Percentiles rank a stretch among this genome's conserved stretches.
phyloP scores from a whole-genome alignment of 2,797 vertebrate genomes.

The Urocyon cinereoargenteus region DNA sequence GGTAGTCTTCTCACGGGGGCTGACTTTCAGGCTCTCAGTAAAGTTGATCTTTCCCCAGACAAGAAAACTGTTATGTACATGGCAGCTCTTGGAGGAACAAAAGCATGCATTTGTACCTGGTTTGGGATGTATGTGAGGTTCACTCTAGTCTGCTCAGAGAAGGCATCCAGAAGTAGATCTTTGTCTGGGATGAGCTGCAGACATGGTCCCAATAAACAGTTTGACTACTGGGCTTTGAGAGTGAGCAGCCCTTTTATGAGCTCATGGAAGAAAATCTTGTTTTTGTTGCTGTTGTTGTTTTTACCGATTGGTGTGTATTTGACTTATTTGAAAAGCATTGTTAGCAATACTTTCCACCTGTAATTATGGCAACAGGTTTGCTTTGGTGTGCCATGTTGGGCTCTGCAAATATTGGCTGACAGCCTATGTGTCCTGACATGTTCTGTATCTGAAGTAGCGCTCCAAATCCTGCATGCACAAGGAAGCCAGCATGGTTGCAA shows the following conservation, averaged over 20 bases:
- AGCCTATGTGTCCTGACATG: constrained; percentile 78
- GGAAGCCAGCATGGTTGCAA: accelerated
- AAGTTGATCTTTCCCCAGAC: not conserved
- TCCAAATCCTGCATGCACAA: not conserved
- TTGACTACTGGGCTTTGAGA: accelerated
- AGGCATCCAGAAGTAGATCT: constrained; percentile 37
- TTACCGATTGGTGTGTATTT: accelerated
- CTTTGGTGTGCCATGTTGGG: not conserved
- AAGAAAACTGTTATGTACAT: not conserved
- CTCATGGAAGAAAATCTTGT: accelerated
- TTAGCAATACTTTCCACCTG: constrained; percentile 71
- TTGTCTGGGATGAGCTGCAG: not conserved
- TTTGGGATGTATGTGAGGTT: not conserved
- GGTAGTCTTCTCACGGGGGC: too few relatives aligned
- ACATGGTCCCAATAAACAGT: not conserved
- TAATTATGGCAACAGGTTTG: not conserved
- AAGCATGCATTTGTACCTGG: not conserved
- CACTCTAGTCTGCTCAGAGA: constrained; percentile 35
- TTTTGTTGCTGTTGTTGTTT: not conserved
- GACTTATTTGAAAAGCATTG: constrained; percentile 46
- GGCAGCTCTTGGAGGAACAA: not conserved
- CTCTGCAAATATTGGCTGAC: constrained; percentile 58
- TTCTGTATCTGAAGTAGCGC: accelerated
- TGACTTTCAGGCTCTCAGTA: not conserved
- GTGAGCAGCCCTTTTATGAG: accelerated